Conservation (phyloP, 2,113 vertebrate species). For the Nothobranchius furzeri region DNA sequence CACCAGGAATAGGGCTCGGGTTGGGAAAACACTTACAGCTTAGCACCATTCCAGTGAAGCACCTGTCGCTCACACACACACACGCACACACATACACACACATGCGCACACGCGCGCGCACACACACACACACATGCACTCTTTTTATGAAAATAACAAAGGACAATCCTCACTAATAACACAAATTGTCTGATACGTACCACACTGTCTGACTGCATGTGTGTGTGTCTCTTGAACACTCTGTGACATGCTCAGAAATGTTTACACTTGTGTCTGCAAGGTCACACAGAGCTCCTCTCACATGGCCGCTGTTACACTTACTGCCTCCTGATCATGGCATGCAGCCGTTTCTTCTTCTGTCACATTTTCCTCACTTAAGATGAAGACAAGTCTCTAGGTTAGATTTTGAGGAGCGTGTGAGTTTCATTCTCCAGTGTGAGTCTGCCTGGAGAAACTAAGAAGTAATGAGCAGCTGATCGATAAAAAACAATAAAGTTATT, state of each 20-base stretch:
- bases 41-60: conserved; percentile 72
- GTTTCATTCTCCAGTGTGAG: neutral
- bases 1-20: conserved; percentile 67
- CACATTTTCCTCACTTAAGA: too few species aligned
- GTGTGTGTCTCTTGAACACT: conserved; percentile 59
- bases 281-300: conserved; percentile 53
- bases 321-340: conserved; percentile 29
- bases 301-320: conserved; percentile 19
- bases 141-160: conserved; percentile 75
- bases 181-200: neutral
- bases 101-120: too few species aligned
- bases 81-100: too few species aligned
- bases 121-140: conserved; percentile 23
- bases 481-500: neutral
- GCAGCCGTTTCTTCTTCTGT: too few species aligned
- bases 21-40: conserved; percentile 70
- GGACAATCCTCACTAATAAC: conserved; percentile 75
- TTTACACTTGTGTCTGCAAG: conserved; percentile 61
- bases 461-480: neutral
- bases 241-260: conserved; percentile 60
- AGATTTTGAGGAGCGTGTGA: neutral
- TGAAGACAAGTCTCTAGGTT: neutral
- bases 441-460: neutral
- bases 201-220: conserved; percentile 36
- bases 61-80: conserved; percentile 65